Conservation (phyloP, 2,888 invertebrate species). For the Therioaphis trifolii region DNA sequence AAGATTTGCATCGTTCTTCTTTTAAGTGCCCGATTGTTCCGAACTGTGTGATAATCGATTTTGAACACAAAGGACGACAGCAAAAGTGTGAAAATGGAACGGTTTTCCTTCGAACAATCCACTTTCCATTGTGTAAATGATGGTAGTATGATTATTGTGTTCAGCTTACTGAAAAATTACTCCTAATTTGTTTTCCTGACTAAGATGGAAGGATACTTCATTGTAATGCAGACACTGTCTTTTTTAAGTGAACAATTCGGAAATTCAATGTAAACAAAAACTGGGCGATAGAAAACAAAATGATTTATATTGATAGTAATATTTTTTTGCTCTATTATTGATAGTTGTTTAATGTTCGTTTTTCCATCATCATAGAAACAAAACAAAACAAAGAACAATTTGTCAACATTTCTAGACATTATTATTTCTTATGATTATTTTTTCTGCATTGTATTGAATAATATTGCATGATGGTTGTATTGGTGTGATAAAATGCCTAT, state of each 20-base stretch:
- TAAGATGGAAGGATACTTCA: slow-evolving; percentile 23
- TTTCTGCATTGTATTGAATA: too few species aligned
- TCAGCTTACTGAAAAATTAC: slow-evolving; percentile 62
- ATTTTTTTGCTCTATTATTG: too few species aligned
- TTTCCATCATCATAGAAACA: too few species aligned
- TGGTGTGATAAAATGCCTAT: too few species aligned
- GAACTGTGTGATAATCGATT: slow-evolving; percentile 58
- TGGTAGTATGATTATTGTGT: slow-evolving; percentile 56
- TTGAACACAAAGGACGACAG: slow-evolving; percentile 57
- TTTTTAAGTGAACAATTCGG: slow-evolving; percentile 1
- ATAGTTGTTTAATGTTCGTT: too few species aligned
- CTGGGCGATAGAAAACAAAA: not conserved
- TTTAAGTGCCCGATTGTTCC: slow-evolving; percentile 43
- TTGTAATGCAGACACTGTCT: not conserved
- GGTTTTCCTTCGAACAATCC: slow-evolving; percentile 53
- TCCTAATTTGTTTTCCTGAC: slow-evolving; percentile 52
- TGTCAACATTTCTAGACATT: too few species aligned
- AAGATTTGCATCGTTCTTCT: slow-evolving; percentile 52
- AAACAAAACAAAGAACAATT: too few species aligned
- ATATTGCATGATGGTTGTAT: too few species aligned
- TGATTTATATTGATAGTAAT: not conserved
- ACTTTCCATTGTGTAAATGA: slow-evolving; percentile 61
- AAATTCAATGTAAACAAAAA: slow-evolving; percentile 33
- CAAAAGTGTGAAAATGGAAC: slow-evolving; percentile 62
- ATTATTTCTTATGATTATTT: too few species aligned